Base-by-base conservation (phyloP, 2,797 vertebrate genomes). In the Gastrophryne carolinensis region DNA sequence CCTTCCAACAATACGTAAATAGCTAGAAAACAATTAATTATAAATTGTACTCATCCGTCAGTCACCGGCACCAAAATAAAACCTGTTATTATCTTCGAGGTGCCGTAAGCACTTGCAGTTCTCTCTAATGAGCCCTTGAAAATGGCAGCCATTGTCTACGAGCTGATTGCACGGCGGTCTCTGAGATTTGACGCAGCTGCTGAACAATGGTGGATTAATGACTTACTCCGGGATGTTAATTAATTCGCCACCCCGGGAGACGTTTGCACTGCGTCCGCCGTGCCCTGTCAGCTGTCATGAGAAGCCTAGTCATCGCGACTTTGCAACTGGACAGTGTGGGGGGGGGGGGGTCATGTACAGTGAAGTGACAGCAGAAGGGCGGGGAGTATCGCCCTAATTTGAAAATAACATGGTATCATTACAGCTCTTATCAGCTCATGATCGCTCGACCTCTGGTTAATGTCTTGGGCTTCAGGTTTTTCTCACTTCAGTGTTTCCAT, bases 341-440 rank as follows among this genome's bases (percentile, higher is more conserved):
- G 1, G 2, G 11, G 23, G 34, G 4, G 26, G 37, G 13, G 12
- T 41, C 13, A 13, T 15, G 13, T 41, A 41, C 37, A 4, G n/a
- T n/a, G n/a, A 35, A 5, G 4, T n/a, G 4, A 4, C 5, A 26
- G 24, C 23, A n/a, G 52, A 13, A 35, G 71, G 24, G 6, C 12
- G 34, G 26, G n/a, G 12, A 26, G 10, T 32, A 3, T 9, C n/a
- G 35, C 21, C 47, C 60, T 44, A 64, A 73, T 64, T 73, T 54
- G 8, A 53, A 12, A 11, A 30, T 41, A 63, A 54, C 39, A 35
- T 21, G 17, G 26, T n/a, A 53, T 73, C 17, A 44, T 65, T 73
- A 44, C 17, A 5, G 49, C n/a, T 15, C 50, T 39, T 56, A 39
- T 9, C 71, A 73, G 30, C 26, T 73, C 60, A 65, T 56, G 24